These are phyloP conservation scores for Pelodiscus sinensis DNA, from an alignment of 2,113 vertebrate genomes.

Conservation along the genomic window DNA sequence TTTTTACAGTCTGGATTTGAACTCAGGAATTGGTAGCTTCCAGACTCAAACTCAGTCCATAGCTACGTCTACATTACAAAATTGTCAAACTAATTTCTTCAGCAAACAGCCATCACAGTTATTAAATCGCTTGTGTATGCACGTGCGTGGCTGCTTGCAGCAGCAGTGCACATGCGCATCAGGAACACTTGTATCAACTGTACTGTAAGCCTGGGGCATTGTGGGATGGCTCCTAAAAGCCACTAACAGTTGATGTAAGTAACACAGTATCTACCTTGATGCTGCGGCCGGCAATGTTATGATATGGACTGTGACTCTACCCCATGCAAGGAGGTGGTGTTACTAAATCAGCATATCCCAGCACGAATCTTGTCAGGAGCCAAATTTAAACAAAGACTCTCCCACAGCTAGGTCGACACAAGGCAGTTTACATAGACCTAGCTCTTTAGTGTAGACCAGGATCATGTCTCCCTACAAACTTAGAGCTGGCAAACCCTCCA, in stretches of 20 bases:
- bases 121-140: not conserved
- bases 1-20: not conserved
- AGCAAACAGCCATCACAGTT: not conserved
- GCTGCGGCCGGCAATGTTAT: rapidly evolving
- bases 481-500: not conserved
- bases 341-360: not conserved
- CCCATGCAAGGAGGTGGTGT: not conserved
- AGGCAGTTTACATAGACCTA: not conserved
- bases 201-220: not conserved
- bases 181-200: not conserved
- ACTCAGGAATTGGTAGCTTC: not conserved
- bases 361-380: not conserved
- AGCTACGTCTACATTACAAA: not conserved
- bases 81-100: not conserved
- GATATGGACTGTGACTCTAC: not conserved
- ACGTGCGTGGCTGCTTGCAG: not conserved
- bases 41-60: not conserved
- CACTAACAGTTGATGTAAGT: not conserved
- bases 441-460: not conserved
- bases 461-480: not conserved
- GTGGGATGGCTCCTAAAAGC: not conserved
- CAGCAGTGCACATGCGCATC: not conserved
- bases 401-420: not conserved
- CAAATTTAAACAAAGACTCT: not conserved
- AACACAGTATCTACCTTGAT: not conserved